A percentile compares a stretch with the other conserved stretches of the same genome.
Conservation (phyloP, 2,113 vertebrate genomes). For the Numenius arquata region DNA sequence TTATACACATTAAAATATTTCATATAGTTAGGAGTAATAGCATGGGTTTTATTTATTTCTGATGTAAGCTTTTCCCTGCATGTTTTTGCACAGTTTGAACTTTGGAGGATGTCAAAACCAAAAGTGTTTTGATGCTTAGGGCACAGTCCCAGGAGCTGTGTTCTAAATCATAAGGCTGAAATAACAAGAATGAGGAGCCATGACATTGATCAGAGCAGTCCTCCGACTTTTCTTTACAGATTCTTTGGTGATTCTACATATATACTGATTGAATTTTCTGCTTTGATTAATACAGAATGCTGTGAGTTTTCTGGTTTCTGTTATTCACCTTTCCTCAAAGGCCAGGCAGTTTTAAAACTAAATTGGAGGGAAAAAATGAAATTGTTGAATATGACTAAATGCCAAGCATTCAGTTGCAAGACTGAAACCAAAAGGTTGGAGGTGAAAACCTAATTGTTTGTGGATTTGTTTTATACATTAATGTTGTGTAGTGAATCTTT, state of each 20-base stretch:
- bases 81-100: not conserved
- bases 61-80: not conserved
- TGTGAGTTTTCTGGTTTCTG: not conserved
- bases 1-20: not conserved
- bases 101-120: not conserved
- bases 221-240: not conserved
- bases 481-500: not conserved
- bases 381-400: not conserved
- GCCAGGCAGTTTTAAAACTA: not conserved
- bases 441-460: not conserved
- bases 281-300: not conserved
- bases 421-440: not conserved
- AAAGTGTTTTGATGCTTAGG: not conserved
- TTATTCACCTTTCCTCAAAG: not conserved
- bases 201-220: not conserved
- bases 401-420: not conserved
- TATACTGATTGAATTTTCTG: not conserved
- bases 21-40: not conserved
- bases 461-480: not conserved
- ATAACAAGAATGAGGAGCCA: not conserved
- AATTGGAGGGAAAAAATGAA: not conserved
- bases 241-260: not conserved
- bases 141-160: not conserved
- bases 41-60: not conserved
- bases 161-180: not conserved